Base-by-base conservation (phyloP, 2,113 vertebrate genomes). In the Austrofundulus limnaeus region DNA sequence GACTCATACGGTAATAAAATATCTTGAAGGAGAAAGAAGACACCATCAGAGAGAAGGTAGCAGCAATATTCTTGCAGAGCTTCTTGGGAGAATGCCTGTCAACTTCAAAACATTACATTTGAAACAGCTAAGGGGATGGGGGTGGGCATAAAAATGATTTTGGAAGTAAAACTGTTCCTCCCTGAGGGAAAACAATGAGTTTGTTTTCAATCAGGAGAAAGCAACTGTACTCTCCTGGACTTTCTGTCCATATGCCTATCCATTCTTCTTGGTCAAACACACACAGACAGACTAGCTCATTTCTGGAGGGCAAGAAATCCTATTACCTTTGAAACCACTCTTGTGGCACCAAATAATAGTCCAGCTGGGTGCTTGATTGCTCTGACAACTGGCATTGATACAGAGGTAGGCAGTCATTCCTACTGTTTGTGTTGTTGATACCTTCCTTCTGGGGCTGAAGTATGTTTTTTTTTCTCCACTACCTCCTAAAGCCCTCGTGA, bases 291-390 rank as follows among this genome's bases (percentile, higher is more conserved):
- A 72, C 69, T 56, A 10, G 66, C 80, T 67, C 78, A 58, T 87
- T 81, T 83, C 87, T 78, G 59, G 74, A 84, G 82, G 78, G 81
- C 79, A 86, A 77, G 62, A 90, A 90, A 91, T 87, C 83, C 75
- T 77, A 90, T 90, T 89, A 91, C 82, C 80, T 83, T 66, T 68
- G 76, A 88, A 89, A 85, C 81, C 83, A 80, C 85, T 85, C 82
- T 53, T 5, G 72, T 87, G 78, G 85, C 83, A 82, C 65, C 82
- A 74, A 85, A 92, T 84, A 82, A 89, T 85, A 77, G 83, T 88
- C 78, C 70, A 84, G 85, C 85, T 84, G 82, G 78, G 75, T 79
- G 72, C 85, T 84, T 87, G 90, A 91, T 85, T 74, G 75, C 86
- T 85, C 75, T 77, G 83, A 72, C 69, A 84, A 82, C 73, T 75